Evolutionary conservation across 2,888 invertebrate genomes (phyloP).

Genomic region (Ophioninae sp.): DNA sequence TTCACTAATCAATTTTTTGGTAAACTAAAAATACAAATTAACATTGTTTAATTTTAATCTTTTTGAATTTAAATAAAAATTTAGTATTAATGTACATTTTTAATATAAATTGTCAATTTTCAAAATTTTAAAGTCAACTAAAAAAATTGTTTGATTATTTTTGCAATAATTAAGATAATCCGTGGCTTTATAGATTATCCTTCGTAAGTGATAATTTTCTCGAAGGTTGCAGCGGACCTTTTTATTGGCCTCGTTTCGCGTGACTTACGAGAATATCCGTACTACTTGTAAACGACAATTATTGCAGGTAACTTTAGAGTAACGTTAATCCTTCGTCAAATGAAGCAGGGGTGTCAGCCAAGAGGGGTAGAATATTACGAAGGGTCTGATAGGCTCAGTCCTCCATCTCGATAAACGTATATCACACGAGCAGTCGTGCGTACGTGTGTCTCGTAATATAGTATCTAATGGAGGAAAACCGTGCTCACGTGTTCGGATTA

Average conservation of each 20-base stretch:
- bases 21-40: too few relatives aligned
- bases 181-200: not conserved
- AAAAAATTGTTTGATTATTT: not conserved
- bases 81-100: too few relatives aligned
- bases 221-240: not conserved
- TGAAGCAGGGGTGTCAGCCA: not conserved
- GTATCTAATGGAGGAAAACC: conserved; percentile 46
- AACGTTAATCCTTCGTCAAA: conserved; percentile 21
- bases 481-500: conserved; percentile 76
- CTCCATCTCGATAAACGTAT: conserved; percentile 31
- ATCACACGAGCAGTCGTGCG: conserved; percentile 1
- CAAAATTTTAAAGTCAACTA: too few relatives aligned
- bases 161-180: not conserved
- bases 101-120: too few relatives aligned
- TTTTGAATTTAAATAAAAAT: too few relatives aligned
- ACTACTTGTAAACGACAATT: not conserved
- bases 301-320: not conserved
- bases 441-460: not conserved
- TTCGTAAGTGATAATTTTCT: not conserved
- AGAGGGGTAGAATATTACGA: conserved; percentile 18
- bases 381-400: not conserved
- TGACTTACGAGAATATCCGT: not conserved
- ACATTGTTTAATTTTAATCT: too few relatives aligned
- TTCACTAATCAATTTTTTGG: too few relatives aligned
- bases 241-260: not conserved